Conservation (phyloP, 2,888 invertebrate genomes). For the Smittia aterrima region DNA sequence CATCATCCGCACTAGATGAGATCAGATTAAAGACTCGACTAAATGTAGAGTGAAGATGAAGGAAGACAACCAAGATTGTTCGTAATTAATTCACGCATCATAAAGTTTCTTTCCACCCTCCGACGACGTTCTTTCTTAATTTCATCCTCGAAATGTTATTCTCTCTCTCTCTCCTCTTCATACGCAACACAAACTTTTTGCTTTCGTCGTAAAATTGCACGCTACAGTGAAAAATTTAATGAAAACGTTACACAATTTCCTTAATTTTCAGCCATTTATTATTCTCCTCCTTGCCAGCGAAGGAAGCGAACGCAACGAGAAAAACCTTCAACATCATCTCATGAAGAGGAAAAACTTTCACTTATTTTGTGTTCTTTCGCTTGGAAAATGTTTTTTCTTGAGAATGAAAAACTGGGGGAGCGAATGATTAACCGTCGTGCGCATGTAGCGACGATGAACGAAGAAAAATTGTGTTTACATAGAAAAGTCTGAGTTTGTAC, state of each 20-base stretch:
- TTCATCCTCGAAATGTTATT: neutral
- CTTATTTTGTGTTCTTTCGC: conserved; percentile 30
- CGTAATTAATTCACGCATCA: conserved; percentile 40
- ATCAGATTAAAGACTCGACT: neutral
- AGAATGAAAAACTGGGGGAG: neutral
- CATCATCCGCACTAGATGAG: neutral
- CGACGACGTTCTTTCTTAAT: neutral
- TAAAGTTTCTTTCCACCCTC: conserved; percentile 10
- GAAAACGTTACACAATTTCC: conserved; percentile 36
- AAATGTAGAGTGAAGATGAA: conserved; percentile 15
- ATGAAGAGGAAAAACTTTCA: conserved; percentile 31
- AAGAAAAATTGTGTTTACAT: neutral
- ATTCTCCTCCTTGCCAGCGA: neutral
- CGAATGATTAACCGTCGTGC: neutral
- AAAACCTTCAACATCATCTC: too few relatives aligned
- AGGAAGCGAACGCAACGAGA: neutral
- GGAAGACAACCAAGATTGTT: conserved; percentile 10
- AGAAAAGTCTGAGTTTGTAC: neutral
- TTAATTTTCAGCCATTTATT: conserved; percentile 39
- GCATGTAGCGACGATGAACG: neutral
- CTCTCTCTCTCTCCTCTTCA: neutral
- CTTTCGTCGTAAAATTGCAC: conserved; percentile 29
- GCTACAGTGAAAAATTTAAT: conserved; percentile 38
- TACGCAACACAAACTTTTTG: neutral
- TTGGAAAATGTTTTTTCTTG: conserved; percentile 27